Conservation (phyloP, 2,113 vertebrate genomes). For the human region DNA sequence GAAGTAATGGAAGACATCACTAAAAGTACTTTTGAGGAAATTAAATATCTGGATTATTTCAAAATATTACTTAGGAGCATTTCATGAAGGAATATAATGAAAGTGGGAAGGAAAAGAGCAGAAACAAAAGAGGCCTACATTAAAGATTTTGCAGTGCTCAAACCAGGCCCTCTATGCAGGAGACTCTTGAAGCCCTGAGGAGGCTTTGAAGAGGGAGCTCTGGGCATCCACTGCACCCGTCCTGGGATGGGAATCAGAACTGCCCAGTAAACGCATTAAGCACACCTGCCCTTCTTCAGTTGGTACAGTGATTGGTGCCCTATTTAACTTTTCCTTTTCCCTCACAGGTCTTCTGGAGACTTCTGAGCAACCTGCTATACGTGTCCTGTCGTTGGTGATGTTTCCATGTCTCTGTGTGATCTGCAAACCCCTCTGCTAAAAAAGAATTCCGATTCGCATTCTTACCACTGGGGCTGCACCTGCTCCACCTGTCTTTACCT, state of each 20-base stretch:
- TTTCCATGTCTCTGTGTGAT: neutral
- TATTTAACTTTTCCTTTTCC: neutral
- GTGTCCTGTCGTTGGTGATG: neutral
- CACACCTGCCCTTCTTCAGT: accelerated
- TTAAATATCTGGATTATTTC: neutral
- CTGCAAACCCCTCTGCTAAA: accelerated
- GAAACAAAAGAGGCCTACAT: neutral
- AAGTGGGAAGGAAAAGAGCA: accelerated
- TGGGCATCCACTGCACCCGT: neutral
- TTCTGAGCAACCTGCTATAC: too few relatives aligned
- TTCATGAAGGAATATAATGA: neutral
- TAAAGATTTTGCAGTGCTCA: accelerated
- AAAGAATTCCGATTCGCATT: neutral
- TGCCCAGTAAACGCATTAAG: too few relatives aligned
- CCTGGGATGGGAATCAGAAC: neutral
- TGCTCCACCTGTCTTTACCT: neutral
- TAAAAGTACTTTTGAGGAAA: neutral
- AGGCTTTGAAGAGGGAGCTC: accelerated
- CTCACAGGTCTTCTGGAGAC: accelerated
- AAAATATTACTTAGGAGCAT: neutral
- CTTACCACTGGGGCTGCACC: accelerated
- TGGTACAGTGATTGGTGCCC: accelerated
- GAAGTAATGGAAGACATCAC: accelerated
- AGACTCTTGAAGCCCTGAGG: neutral
- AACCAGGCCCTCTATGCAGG: accelerated